A percentile compares a stretch with the other conserved stretches of the same genome.
These are phyloP conservation scores for Melanotaenia parkinsoni DNA, from an alignment of 2,797 vertebrate species.

Conservation along the genomic window DNA sequence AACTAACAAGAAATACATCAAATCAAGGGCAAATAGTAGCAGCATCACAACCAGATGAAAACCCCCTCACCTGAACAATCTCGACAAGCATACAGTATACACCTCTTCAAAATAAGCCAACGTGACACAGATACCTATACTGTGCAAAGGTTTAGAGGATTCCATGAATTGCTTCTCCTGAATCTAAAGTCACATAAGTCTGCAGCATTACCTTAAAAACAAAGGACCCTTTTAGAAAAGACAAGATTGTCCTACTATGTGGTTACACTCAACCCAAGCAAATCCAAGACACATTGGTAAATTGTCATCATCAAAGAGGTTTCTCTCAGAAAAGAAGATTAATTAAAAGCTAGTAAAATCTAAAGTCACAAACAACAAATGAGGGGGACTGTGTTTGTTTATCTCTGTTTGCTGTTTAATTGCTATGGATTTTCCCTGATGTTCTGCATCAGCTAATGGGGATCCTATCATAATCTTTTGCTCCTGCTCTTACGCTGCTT, in stretches of 20 bases:
- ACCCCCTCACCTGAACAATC: neutral
- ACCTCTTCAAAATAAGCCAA: neutral
- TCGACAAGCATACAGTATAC: neutral
- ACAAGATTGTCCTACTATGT: neutral
- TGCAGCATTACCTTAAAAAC: neutral
- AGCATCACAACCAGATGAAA: neutral
- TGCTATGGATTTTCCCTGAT: neutral
- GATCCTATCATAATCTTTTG: neutral
- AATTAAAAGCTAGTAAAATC: neutral
- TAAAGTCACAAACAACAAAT: constrained; percentile 2
- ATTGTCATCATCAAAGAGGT: neutral
- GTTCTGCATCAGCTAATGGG: constrained; percentile 7
- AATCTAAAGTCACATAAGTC: constrained; percentile 5
- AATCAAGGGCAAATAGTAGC: constrained; percentile 11
- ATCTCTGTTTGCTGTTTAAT: constrained; percentile 1
- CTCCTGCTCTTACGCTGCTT: neutral
- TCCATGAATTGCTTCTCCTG: neutral
- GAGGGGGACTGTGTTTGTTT: neutral
- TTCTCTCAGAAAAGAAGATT: neutral
- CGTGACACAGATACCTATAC: neutral
- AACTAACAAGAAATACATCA: constrained; percentile 10
- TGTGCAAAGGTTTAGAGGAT: neutral
- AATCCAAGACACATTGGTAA: neutral
- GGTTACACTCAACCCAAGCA: no score
- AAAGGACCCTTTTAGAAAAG: neutral